A percentile compares a stretch with the other conserved stretches of the same genome.
phyloP scores from a whole-genome alignment of 2,888 invertebrate species.

The Asteroscopus sphinx region DNA sequence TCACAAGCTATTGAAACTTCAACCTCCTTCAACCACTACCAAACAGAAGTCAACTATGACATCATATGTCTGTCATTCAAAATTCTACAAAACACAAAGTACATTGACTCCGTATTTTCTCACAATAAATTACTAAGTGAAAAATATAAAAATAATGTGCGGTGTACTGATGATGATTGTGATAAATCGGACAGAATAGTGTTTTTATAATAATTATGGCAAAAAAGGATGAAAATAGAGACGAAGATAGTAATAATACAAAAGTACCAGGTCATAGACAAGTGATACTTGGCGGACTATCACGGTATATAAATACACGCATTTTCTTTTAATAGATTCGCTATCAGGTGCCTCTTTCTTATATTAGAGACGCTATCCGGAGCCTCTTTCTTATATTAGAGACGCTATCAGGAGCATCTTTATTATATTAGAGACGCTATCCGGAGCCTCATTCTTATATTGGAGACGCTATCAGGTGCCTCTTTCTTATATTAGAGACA shows the following conservation, averaged over 20 bases:
- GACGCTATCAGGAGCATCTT: too few species aligned
- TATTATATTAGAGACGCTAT: too few species aligned
- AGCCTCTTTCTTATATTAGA: too few species aligned
- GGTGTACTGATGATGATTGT: slow-evolving; percentile 21
- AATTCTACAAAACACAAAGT: slow-evolving; percentile 2
- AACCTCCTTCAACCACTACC: neutral
- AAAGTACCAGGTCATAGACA: neutral
- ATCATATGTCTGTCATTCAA: slow-evolving; percentile 2
- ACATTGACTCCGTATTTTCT: neutral
- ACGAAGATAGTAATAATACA: neutral
- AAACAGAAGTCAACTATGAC: neutral
- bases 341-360: too few species aligned
- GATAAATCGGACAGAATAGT: slow-evolving; percentile 17
- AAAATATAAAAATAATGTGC: slow-evolving; percentile 11
- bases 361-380: too few species aligned
- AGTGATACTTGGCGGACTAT: slow-evolving; percentile 30
- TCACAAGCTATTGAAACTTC: too few species aligned
- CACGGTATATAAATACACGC: slow-evolving; percentile 33
- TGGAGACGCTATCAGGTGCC: too few species aligned
- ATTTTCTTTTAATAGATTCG: neutral
- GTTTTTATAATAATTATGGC: slow-evolving; percentile 7
- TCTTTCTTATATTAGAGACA: too few species aligned
- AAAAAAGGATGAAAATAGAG: neutral
- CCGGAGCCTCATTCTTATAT: too few species aligned
- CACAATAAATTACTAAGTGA: slow-evolving; percentile 19